Conservation (phyloP, 2,113 vertebrate species). For the Ranitomeya imitator region DNA sequence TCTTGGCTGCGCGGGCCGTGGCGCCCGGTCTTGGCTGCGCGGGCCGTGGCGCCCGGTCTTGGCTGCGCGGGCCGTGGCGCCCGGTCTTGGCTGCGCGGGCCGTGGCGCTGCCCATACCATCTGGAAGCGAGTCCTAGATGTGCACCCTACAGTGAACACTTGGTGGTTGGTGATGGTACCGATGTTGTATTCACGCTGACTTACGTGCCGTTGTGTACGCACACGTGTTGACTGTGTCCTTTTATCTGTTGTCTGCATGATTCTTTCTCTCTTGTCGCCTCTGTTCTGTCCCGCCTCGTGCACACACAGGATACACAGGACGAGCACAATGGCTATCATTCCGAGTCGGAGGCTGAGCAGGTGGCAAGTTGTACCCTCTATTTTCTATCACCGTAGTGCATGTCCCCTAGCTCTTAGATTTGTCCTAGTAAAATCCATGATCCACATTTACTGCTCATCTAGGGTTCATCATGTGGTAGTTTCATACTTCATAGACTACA, state of each 20-base stretch:
- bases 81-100: too few species aligned
- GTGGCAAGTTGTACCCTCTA: slow-evolving; percentile 85
- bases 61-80: too few species aligned
- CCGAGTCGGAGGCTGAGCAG: slow-evolving; percentile 86
- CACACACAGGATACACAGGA: slow-evolving; percentile 86
- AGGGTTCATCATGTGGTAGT: neutral
- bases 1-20: too few species aligned
- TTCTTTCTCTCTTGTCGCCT: slow-evolving; percentile 68
- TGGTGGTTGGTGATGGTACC: neutral
- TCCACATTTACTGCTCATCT: neutral
- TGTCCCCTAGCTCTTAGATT: slow-evolving; percentile 17
- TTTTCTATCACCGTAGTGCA: slow-evolving; percentile 61
- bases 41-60: too few species aligned
- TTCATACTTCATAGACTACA: neutral
- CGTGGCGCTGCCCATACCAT: too few species aligned
- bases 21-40: too few species aligned
- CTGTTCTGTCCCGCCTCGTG: slow-evolving; percentile 74
- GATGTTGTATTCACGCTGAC: neutral
- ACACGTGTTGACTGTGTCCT: slow-evolving; percentile 68
- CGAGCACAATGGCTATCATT: slow-evolving; percentile 83
- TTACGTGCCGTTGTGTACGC: neutral
- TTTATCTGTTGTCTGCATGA: slow-evolving; percentile 79
- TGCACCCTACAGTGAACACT: neutral
- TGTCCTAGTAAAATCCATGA: neutral
- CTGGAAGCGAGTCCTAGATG: neutral